Conservation (phyloP, 2,797 vertebrate species). For the Myotis vivesi region DNA sequence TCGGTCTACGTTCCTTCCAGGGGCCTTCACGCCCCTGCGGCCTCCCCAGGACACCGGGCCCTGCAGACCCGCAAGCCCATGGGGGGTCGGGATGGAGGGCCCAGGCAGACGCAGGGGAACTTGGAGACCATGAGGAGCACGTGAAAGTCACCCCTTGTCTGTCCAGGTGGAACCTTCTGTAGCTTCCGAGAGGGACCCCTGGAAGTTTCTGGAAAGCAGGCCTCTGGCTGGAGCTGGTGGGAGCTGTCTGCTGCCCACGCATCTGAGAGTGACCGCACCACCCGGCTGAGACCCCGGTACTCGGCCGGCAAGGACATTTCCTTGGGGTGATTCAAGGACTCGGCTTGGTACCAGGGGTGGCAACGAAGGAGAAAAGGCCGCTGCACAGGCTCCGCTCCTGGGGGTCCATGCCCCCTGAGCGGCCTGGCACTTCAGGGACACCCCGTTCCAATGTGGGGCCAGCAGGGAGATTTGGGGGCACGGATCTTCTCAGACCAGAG, state of each 20-base stretch:
- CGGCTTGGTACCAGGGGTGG: neutral
- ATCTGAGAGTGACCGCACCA: neutral
- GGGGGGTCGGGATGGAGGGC: conserved; percentile 72
- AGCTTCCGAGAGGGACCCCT: conserved; percentile 16
- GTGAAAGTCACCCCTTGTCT: conserved; percentile 60
- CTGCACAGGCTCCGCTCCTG: neutral
- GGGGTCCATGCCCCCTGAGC: neutral
- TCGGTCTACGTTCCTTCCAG: neutral
- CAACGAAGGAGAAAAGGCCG: neutral
- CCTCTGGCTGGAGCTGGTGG: neutral
- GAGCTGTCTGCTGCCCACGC: neutral
- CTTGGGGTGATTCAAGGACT: neutral
- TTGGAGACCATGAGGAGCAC: conserved; percentile 69
- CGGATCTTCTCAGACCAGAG: neutral
- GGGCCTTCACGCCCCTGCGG: neutral
- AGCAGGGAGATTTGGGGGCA: neutral
- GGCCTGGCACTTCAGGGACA: neutral
- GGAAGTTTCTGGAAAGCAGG: conserved; percentile 4
- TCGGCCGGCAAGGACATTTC: neutral
- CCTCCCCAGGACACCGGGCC: neutral
- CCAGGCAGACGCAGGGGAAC: neutral
- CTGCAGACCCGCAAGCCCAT: neutral
- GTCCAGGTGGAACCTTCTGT: neutral
- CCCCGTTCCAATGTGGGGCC: neutral
- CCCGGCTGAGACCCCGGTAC: too few species aligned